Base-by-base conservation (phyloP, 1,140 invertebrate species). In the Drosophila ohnishii region DNA sequence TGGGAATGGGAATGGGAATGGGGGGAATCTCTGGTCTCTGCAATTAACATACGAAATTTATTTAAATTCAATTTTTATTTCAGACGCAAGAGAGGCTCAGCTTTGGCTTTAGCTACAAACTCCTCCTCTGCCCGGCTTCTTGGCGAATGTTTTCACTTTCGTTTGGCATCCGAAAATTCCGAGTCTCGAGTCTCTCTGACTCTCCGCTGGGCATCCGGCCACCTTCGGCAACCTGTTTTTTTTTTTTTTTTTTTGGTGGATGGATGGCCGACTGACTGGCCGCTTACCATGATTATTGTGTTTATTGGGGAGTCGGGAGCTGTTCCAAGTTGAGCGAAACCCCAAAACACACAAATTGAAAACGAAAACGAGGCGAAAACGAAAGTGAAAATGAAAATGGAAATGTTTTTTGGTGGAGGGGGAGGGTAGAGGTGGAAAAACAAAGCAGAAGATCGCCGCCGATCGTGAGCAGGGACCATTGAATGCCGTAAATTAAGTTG, bases 41-140 rank as follows among this genome's bases (percentile, higher is more conserved):
- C 84, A 87, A 88, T 87, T 88, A 87, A 87, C 83, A 87, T 87
- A 88, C 64, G 72, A 88, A 87, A 87, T 88, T 88, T 87, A 87
- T 88, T 87, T 88, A 87, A 87, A 87, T 88, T 87, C 79, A 87
- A 83, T 88, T 80, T 86, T 82, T 63, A 83, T 87, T 82, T 75
- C 35, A 22, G 16, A 72, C 19, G 25, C 25, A 4, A 44, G 40
- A 13, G 32, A 34, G 32, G 6, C 7, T 6, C 2, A 16, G 10
- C 28, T 53, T 2, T 11, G 34, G 6, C 50, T 22, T 6, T 30
- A 34, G 3, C 48, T 30, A 5, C 4, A 30, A 42, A 11, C 64
- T 62, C 53, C 64, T 62, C 53, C 62, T 64, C 50, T 56, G 45
- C 7, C 28, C 48, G 65, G 45, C 78, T 83, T 88, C 83, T 87